Percentiles rank a stretch among this genome's conserved stretches.
Evolutionary conservation across 1,140 invertebrate species (phyloP).

Genomic region (Aphidius ervi): DNA sequence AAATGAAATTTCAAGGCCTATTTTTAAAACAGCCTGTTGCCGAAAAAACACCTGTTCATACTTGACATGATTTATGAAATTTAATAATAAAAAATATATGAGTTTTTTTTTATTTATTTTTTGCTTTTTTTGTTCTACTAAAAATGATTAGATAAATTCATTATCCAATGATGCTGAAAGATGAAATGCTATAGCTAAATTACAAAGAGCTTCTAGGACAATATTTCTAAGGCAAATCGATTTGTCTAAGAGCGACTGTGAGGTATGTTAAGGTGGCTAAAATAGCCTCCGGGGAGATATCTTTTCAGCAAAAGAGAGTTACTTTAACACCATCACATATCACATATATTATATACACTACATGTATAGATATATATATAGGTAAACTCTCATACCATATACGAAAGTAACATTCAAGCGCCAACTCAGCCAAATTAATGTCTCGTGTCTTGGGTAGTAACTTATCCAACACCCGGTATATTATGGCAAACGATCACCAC

Average conservation of each 20-base stretch:
- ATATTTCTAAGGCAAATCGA: constrained; percentile 41
- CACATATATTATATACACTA: not conserved
- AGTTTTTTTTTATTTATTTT: too few relatives aligned
- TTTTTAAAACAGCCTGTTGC: constrained; percentile 12
- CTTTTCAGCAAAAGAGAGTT: constrained; percentile 20
- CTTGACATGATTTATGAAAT: not conserved
- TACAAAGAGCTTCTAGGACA: constrained; percentile 1
- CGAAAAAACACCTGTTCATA: constrained; percentile 10
- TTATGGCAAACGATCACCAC: constrained; percentile 41
- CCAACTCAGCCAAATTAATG: constrained; percentile 48
- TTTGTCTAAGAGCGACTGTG: constrained; percentile 35
- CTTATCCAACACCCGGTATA: constrained; percentile 41
- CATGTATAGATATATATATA: not conserved
- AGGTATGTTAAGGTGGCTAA: constrained; percentile 41
- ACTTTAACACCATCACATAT: constrained; percentile 3
- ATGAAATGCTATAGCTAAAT: not conserved
- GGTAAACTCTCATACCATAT: not conserved
- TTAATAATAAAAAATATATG: too few relatives aligned
- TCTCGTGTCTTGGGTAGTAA: constrained; percentile 40
- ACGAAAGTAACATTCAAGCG: not conserved
- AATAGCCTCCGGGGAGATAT: constrained; percentile 47
- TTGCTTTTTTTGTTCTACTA: too few relatives aligned
- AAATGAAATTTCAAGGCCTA: not conserved
- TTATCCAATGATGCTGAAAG: too few relatives aligned
- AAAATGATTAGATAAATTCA: too few relatives aligned